Percentiles rank a stretch among this genome's conserved stretches.
These are phyloP conservation scores for Stegophylla sp. DNA, from an alignment of 2,888 invertebrate genomes.

Conservation along the genomic window DNA sequence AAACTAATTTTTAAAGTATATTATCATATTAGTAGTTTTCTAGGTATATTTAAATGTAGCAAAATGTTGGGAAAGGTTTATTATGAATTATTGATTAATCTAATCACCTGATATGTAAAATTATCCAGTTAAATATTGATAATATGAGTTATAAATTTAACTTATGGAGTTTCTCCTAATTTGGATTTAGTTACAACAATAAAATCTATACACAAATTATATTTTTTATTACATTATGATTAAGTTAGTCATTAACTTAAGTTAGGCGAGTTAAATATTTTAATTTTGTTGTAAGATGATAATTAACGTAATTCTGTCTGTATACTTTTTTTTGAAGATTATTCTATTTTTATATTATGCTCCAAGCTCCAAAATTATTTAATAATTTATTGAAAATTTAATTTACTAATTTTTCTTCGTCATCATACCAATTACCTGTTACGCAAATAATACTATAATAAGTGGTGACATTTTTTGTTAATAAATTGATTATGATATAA, in stretches of 20 bases:
- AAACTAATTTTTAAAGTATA: neutral
- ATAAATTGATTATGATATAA: neutral
- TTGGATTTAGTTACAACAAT: neutral
- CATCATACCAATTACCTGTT: neutral
- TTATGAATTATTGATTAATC: constrained; percentile 9
- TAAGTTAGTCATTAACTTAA: neutral
- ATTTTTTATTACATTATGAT: neutral
- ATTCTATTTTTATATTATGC: constrained; percentile 6
- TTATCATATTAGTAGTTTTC: constrained; percentile 18
- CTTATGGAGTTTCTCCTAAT: neutral
- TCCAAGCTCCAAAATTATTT: neutral
- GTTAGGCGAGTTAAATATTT: neutral
- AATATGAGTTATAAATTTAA: constrained; percentile 5
- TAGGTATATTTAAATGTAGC: neutral
- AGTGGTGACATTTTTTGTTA: neutral
- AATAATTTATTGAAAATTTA: neutral
- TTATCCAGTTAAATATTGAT: constrained; percentile 3
- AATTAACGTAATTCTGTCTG: neutral
- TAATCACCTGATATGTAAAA: constrained; percentile 15
- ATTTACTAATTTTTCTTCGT: neutral
- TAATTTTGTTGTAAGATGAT: neutral
- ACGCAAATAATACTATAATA: neutral
- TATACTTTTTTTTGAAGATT: neutral
- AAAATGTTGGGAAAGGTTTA: neutral
- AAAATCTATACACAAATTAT: constrained; percentile 1